Percentiles rank a stretch among this genome's conserved stretches.
These are phyloP conservation scores for Phocides pigmalion DNA, from an alignment of 1,140 invertebrate genomes.

Conservation along the genomic window DNA sequence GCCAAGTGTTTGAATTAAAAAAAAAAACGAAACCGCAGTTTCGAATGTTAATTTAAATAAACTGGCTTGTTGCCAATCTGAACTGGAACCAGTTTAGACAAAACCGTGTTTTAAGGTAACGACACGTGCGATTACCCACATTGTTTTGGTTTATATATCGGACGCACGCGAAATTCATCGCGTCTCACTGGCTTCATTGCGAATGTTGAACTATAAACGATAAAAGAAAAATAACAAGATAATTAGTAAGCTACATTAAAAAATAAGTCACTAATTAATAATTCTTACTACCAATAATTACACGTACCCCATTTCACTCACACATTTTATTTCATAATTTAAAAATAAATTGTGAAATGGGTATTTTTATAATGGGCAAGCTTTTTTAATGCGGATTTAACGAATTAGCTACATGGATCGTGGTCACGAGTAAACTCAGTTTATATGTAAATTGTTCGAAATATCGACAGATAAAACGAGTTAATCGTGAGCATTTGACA, in stretches of 20 bases:
- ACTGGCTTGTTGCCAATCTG: constrained; percentile 17
- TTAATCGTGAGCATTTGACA: too few relatives aligned
- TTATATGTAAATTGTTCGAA: too few relatives aligned
- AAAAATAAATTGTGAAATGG: too few relatives aligned
- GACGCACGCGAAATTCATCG: constrained; percentile 35
- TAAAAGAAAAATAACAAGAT: not conserved
- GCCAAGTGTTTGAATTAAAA: not conserved
- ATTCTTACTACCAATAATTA: not conserved
- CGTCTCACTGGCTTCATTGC: not conserved
- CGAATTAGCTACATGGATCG: too few relatives aligned
- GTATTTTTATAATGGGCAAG: too few relatives aligned
- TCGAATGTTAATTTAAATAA: not conserved
- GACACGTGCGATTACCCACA: constrained; percentile 8
- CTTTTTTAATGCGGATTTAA: too few relatives aligned
- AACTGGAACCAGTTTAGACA: constrained; percentile 34
- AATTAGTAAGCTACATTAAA: not conserved
- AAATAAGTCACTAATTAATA: too few relatives aligned
- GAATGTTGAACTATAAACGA: not conserved
- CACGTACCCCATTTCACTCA: too few relatives aligned
- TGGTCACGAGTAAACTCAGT: too few relatives aligned
- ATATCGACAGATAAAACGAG: too few relatives aligned
- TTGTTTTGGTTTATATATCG: constrained; percentile 35
- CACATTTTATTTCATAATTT: too few relatives aligned
- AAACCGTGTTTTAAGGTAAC: constrained; percentile 45
- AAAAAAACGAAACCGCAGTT: not conserved